phyloP scores from a whole-genome alignment of 2,113 vertebrate genomes.

The Oenanthe oenanthe region DNA sequence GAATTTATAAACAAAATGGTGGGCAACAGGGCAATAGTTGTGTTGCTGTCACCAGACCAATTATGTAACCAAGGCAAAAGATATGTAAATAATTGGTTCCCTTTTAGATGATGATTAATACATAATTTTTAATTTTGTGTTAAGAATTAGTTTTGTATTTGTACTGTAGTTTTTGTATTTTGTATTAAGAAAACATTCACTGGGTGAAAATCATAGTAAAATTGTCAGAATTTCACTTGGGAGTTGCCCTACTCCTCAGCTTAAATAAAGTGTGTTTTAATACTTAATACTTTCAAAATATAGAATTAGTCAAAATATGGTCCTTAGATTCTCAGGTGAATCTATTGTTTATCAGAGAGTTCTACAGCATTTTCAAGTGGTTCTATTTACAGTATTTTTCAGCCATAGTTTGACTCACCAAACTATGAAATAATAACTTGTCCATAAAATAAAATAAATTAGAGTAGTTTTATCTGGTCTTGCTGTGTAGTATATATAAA shows the following conservation, averaged over 20 bases:
- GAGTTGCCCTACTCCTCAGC: background rate
- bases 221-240: background rate
- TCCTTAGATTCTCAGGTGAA: background rate
- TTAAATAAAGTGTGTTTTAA: background rate
- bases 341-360: background rate
- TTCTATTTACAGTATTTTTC: background rate
- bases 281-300: background rate
- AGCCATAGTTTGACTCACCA: background rate
- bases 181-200: background rate
- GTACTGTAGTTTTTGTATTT: background rate
- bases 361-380: background rate
- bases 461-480: background rate
- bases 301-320: background rate
- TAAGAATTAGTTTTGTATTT: background rate
- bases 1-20: background rate
- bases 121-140: background rate
- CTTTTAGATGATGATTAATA: background rate
- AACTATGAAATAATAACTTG: background rate
- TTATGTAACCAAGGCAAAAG: background rate
- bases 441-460: background rate
- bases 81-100: background rate
- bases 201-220: background rate
- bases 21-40: background rate
- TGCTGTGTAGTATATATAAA: background rate
- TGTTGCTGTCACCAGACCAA: background rate